Evolutionary conservation across 2,888 invertebrate genomes (phyloP), one percentile per base, ranked within the genome.

Genomic region (Clepsis dumicolana): DNA sequence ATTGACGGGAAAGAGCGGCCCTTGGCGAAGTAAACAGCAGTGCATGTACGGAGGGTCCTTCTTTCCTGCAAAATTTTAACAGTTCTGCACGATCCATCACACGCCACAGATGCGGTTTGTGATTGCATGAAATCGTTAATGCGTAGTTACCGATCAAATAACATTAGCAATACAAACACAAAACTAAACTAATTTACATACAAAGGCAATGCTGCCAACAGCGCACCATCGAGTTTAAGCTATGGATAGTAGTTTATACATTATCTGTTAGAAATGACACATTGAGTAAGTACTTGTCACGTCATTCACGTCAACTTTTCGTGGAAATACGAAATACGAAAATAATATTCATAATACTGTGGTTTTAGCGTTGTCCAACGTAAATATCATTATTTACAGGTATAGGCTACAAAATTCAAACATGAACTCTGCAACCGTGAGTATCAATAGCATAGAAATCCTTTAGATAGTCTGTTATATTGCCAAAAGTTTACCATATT

Each of bases 21-120:
- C 80, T 83, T 86, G 83, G 84, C 74, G 71, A 76, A 78, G 77
- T 93, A 93, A 93, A 93, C 93, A 93, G 92, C 90, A 84, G 84
- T 88, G 86, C 91, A 91, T 90, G 91, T 85, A 86, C 57, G 68
- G 64, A 53, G 52, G 52, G 63, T 57, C 64, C 52, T 59, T 57
- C 85, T 87, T 83, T 88, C 84, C 87, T 90, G 92, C 93, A 92
- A 93, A 93, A 88, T 91, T 92, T 92, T 93, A 93, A 93, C 92
- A 93, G 87, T 72, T 90, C 80, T 75, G 68, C 70, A 73, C 56
- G 56, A 63, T 63, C 52, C 57, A 48, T 54, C 60, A 68, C 63
- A 57, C 52, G 44, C 63, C 68, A 64, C 64, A 68, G 68, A 68
- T 25, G 12, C 52, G 32, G 53, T 64, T 59, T 63, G 62, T 67